These are phyloP conservation scores for Octodonta nipae DNA, from an alignment of 2,888 invertebrate species.

Conservation along the genomic window DNA sequence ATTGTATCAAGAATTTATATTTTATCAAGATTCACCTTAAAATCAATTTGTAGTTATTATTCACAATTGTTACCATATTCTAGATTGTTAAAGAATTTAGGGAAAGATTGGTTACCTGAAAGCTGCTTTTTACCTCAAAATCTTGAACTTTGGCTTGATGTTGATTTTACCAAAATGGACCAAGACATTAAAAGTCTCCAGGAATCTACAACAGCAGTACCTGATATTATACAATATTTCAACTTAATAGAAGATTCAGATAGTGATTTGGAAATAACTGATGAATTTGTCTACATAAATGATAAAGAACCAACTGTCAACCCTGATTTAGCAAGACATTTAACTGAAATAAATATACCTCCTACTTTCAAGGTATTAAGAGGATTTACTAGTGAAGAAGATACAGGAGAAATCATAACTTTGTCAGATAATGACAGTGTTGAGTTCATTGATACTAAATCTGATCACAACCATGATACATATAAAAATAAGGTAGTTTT, in stretches of 20 bases:
- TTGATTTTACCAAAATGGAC: constrained; percentile 30
- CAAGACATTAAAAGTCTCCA: constrained; percentile 19
- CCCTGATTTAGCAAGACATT: neutral
- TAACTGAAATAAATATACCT: neutral
- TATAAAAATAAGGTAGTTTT: too few relatives aligned
- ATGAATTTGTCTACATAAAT: neutral
- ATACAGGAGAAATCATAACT: too few relatives aligned
- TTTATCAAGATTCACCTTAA: constrained; percentile 29
- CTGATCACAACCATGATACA: too few relatives aligned
- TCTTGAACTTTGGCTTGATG: constrained; percentile 34
- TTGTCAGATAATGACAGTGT: too few relatives aligned
- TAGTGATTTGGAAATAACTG: neutral
- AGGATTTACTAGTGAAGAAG: too few relatives aligned
- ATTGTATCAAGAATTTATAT: constrained; percentile 37
- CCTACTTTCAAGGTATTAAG: neutral
- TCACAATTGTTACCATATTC: constrained; percentile 28
- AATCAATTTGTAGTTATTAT: constrained; percentile 34
- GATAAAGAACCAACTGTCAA: neutral
- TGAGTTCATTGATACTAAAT: too few relatives aligned
- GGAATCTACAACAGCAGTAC: constrained; percentile 11
- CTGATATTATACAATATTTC: constrained; percentile 15
- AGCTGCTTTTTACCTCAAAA: constrained; percentile 31
- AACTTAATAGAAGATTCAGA: constrained; percentile 17
- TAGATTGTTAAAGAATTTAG: constrained; percentile 25
- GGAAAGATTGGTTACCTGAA: constrained; percentile 32